phyloP scores from a whole-genome alignment of 2,113 vertebrate genomes.

The Grantiella picta region DNA sequence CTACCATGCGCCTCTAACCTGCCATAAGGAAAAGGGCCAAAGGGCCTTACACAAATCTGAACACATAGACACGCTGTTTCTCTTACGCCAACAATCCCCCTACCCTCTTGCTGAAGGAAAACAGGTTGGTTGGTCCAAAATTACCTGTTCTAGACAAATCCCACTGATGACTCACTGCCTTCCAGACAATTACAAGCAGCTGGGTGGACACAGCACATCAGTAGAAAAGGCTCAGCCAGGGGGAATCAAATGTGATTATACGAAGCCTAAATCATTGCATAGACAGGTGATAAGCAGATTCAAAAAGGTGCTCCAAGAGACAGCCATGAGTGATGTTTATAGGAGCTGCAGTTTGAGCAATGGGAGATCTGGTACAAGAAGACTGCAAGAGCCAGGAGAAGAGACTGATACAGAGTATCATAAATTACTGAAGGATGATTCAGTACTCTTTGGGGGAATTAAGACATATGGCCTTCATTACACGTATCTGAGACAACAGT shows the following conservation, averaged over 20 bases:
- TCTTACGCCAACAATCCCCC: neutral
- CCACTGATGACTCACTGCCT: neutral
- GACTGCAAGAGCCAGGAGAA: neutral
- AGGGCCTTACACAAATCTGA: neutral
- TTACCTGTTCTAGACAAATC: neutral
- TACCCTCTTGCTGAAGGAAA: neutral
- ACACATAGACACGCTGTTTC: fast-evolving
- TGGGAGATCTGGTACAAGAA: neutral
- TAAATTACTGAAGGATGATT: slow-evolving; percentile 9
- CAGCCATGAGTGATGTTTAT: neutral
- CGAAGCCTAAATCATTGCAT: neutral
- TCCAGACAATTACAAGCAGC: neutral
- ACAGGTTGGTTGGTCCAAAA: neutral
- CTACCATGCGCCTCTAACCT: neutral
- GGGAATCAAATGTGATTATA: neutral
- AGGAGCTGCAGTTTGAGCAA: neutral
- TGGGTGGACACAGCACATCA: neutral
- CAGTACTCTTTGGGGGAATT: slow-evolving; percentile 8
- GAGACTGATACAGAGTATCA: neutral
- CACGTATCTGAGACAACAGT: neutral
- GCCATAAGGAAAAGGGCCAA: neutral
- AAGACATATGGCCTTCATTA: slow-evolving; percentile 27
- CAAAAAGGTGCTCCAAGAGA: neutral
- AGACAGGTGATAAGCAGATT: neutral
- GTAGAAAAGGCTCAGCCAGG: neutral